Conservation (phyloP, 2,888 invertebrate genomes). For the Polyploca ridens region DNA sequence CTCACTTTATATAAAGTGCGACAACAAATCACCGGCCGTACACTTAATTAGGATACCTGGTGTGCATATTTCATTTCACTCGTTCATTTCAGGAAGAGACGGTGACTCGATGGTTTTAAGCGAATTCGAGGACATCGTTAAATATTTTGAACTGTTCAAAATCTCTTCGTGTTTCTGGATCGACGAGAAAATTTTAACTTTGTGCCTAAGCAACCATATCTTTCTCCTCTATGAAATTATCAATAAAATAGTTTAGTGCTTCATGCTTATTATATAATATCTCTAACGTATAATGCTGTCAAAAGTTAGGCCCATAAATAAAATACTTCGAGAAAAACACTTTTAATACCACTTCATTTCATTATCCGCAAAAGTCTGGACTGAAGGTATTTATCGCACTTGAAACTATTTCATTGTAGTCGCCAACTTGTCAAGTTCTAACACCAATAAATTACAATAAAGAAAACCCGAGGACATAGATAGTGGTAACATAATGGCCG, state of each 20-base stretch:
- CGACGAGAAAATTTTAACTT: not conserved
- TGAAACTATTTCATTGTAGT: slow-evolving; percentile 21
- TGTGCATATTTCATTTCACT: slow-evolving; percentile 39
- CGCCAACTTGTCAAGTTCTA: slow-evolving; percentile 15
- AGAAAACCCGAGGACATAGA: slow-evolving; percentile 34
- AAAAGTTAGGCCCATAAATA: not conserved
- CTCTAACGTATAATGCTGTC: no score
- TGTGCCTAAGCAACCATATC: not conserved
- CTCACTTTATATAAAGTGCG: slow-evolving; percentile 44
- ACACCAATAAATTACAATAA: slow-evolving; percentile 50
- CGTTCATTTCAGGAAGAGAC: slow-evolving; percentile 24
- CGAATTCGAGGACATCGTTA: not conserved
- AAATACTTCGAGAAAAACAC: not conserved
- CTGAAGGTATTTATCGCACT: slow-evolving; percentile 14
- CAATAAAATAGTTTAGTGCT: not conserved
- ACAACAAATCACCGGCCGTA: slow-evolving; percentile 46
- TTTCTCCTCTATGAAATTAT: not conserved
- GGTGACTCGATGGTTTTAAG: not conserved
- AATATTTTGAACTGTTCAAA: not conserved
- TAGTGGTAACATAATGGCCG: slow-evolving; percentile 24
- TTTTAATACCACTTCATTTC: not conserved
- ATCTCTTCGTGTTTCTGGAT: not conserved
- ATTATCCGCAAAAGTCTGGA: not conserved
- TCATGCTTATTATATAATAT: no score
- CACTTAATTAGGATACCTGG: slow-evolving; percentile 50